Conservation (phyloP, 2,888 invertebrate genomes). For the Trichopoda pennipes region DNA sequence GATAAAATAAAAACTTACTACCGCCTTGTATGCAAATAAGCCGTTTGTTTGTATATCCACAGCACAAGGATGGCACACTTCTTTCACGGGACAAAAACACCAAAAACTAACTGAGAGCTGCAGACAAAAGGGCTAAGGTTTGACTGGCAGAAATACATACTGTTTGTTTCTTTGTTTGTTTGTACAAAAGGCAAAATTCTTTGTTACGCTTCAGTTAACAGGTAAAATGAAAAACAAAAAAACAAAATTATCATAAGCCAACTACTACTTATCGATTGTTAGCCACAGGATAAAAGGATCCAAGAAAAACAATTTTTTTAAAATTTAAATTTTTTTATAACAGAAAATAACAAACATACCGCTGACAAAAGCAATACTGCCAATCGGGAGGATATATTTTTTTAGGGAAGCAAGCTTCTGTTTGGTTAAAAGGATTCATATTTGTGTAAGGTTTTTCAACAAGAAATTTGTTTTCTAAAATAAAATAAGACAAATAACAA, state of each 20-base stretch:
- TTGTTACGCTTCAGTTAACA: constrained; percentile 60
- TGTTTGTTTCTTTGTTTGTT: no score
- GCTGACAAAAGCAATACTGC: no score
- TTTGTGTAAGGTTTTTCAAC: no score
- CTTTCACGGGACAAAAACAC: constrained; percentile 6
- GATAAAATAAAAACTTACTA: constrained; percentile 13
- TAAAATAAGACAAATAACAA: no score
- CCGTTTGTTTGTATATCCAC: background rate
- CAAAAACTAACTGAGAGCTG: background rate
- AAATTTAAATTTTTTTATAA: constrained; percentile 35
- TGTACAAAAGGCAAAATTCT: constrained; percentile 33
- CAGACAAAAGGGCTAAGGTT: constrained; percentile 14
- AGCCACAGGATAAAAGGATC: constrained; percentile 37
- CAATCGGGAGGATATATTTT: no score
- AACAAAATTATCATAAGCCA: constrained; percentile 32
- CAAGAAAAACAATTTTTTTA: background rate
- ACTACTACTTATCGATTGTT: constrained; percentile 44
- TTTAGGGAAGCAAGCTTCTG: constrained; percentile 16
- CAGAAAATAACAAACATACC: constrained; percentile 24
- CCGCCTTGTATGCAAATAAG: constrained; percentile 51
- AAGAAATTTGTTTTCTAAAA: no score
- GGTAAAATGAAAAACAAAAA: constrained; percentile 46
- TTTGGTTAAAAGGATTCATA: constrained; percentile 21
- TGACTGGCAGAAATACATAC: background rate
- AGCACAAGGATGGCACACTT: constrained; percentile 59